These are phyloP conservation scores for Atta texana DNA, from an alignment of 1,140 invertebrate genomes.

Conservation along the genomic window DNA sequence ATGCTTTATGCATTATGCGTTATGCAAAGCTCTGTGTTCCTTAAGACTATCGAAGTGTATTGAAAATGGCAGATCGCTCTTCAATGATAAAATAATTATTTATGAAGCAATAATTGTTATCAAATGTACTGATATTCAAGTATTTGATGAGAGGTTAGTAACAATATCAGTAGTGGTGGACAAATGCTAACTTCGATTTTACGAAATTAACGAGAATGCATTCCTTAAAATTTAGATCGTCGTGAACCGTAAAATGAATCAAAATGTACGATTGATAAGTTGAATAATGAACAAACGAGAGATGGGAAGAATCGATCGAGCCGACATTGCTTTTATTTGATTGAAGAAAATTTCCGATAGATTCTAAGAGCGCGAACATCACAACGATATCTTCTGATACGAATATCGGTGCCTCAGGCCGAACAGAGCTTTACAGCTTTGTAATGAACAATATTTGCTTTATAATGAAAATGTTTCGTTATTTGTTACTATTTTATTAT, in stretches of 20 bases:
- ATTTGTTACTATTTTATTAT: constrained; percentile 14
- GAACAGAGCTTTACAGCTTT: neutral
- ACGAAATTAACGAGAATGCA: neutral
- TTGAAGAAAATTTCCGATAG: constrained; percentile 41
- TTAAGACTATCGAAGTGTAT: neutral
- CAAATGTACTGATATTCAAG: constrained; percentile 34
- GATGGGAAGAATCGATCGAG: constrained; percentile 30
- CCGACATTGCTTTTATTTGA: constrained; percentile 54
- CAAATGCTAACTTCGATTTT: constrained; percentile 30
- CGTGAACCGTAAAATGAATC: constrained; percentile 23
- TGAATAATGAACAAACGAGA: constrained; percentile 57
- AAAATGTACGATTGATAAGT: constrained; percentile 55
- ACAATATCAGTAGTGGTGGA: neutral
- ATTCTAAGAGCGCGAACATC: constrained; percentile 28
- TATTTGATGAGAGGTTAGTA: constrained; percentile 27
- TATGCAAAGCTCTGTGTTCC: too few relatives aligned
- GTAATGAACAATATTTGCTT: neutral
- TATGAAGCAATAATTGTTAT: neutral
- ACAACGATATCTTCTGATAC: constrained; percentile 6
- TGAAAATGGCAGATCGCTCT: constrained; percentile 16
- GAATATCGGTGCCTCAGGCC: neutral
- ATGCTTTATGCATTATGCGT: too few relatives aligned
- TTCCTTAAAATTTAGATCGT: constrained; percentile 5
- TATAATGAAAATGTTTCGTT: neutral
- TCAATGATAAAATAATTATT: constrained; percentile 48